Base-by-base conservation (phyloP, 2,113 vertebrate genomes). In the Ceuthmochares aereus region DNA sequence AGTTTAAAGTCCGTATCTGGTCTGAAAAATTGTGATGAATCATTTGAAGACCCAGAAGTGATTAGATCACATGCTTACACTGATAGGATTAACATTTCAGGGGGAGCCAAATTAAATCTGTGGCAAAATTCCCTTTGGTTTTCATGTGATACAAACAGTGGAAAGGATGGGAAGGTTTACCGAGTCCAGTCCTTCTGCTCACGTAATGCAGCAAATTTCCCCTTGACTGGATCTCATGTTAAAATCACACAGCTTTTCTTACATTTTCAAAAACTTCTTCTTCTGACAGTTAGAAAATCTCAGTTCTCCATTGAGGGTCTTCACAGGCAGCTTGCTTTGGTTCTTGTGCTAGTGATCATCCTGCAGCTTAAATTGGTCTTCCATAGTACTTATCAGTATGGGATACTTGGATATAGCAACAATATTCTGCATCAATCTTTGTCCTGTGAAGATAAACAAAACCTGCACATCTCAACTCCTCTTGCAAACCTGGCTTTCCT, bases 1-100 rank as follows among this genome's bases (percentile, higher is more conserved):
- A 64, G 32, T 36, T 90, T 63, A 25, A 84, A 76, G 15, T 45
- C 15, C 7, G 2, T 70, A 68, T 75, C 40, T 88, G 42, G 30
- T 81, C 69, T 82, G 49, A 81, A 90, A 88, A 68, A 66, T 26
- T 62, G 36, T 58, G 32, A 15, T 54, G 60, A 89, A 72, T 78
- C 14, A 72, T 81, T 49, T 72, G 63, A 93, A 87, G 58, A 58
- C 25, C 30, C 40, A 10, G 55, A 87, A 90, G 2, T 84, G 56
- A 45, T 81, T 64, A 84, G 36, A 15, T 9, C 9, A 89, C 34
- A 25, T 45, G 20, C 43, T n/a, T 20, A 32, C 4, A 4, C 18
- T 84, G 43, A 14, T 74, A 43, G 30, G 36, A 68, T 67, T 87
- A 86, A 32, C 17, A 32, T 92, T 96, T 87, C 52, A 84, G 56